Base-by-base conservation (phyloP, 1,140 invertebrate genomes). In the Apis laboriosa region DNA sequence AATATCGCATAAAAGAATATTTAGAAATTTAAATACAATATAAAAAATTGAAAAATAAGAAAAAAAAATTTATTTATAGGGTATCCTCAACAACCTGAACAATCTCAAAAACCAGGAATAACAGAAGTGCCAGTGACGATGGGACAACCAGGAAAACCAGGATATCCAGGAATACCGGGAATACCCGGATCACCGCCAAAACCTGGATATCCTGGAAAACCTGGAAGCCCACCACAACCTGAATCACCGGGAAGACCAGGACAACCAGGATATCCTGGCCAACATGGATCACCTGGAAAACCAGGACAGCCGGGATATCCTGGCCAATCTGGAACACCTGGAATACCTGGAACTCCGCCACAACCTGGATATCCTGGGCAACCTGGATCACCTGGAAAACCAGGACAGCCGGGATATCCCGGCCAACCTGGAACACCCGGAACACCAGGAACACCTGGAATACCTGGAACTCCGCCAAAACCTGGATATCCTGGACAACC, bases 391-490 rank as follows among this genome's bases (percentile, higher is more conserved):
- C 60, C 63, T 1, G 72, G 24, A 24, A 24, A 24, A 24, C 24
- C 24, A 24, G 24, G 24, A 24, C 0, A 24, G 24, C 24, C 24
- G 24, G 24, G 24, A 24, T 24, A 24, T 24, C 24, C 24, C 0
- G 24, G 24, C 24, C 24, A 24, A 24, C 24, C 24, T 24, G 24
- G 80, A 73, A 78, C 93, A 94, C 24, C 24, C 0, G 24, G 24
- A 24, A 24, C 0, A 11, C 87, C 86, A 9, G 80, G 78, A 93
- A 94, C 89, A n/a, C n/a, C 24, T 24, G 24, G 24, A 24, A 24
- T 24, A 11, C 87, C 86, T 12, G 80, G 78, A 93, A 94, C 89
- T 94, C 95, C 84, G 93, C 94, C 66, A 93, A 92, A 92, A n/a
- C 75, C 72, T 34, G 34, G 34, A 34, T 34, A 34, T 1, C 34